phyloP scores from a whole-genome alignment of 2,113 vertebrate genomes.

The Papio anubis region DNA sequence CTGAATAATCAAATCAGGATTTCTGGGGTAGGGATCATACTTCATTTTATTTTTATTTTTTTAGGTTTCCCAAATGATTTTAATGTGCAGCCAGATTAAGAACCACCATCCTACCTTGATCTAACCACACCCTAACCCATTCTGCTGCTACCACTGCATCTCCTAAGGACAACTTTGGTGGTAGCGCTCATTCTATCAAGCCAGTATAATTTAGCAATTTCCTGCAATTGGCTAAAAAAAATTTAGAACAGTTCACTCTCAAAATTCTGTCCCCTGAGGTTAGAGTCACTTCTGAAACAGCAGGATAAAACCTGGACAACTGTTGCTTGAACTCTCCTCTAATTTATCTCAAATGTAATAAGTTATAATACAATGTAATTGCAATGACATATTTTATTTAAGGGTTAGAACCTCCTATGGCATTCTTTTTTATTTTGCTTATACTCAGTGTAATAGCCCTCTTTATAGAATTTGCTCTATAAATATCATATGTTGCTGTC shows the following conservation, averaged over 20 bases:
- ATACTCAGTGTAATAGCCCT: neutral
- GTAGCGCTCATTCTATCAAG: neutral
- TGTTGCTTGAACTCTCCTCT: neutral
- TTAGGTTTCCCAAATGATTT: neutral
- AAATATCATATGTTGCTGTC: neutral
- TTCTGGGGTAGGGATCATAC: neutral
- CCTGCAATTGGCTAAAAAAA: neutral
- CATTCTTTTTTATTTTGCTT: neutral
- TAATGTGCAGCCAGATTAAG: neutral
- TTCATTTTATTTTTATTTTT: neutral
- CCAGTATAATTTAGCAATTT: neutral
- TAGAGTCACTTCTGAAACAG: neutral
- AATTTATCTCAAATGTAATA: neutral
- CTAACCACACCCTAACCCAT: neutral
- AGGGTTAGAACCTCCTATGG: neutral
- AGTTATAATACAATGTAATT: neutral
- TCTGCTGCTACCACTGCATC: neutral
- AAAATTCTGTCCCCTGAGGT: neutral
- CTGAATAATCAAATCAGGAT: conserved; percentile 6
- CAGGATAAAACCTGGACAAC: neutral
- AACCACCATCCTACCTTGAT: neutral
- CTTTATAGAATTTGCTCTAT: neutral
- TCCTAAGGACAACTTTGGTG: neutral
- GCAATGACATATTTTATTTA: conserved; percentile 8
- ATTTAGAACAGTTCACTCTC: neutral